Evolutionary conservation across 2,888 invertebrate genomes (phyloP), one percentile per base, ranked within the genome.

Genomic region (Patella pellucida): DNA sequence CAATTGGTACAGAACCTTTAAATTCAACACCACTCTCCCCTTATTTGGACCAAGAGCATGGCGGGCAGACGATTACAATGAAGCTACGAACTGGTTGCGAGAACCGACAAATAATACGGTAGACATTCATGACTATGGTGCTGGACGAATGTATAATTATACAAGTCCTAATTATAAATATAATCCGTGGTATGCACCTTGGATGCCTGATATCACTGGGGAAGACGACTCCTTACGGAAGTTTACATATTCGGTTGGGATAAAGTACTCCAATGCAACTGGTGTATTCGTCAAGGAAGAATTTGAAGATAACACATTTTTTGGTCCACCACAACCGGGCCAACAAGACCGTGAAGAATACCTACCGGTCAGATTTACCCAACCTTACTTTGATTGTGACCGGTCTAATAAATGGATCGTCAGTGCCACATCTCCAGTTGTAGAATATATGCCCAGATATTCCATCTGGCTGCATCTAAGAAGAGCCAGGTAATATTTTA

Each of bases 311-410:
- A 84, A 83, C 56, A 83, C 84, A 7, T 90, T 91, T 79, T 91
- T 90, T 78, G 91, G 91, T 1, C 91, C 91, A 0, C 90, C 90
- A 0, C 89, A 89, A 19, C 90, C 91, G 1, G 89, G 90, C 16
- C 88, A 89, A 74, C 81, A 83, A 50, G 89, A 89, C 27, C 77
- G 69, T 2, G 85, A 85, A 31, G 76, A 79, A 14, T 79, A 79
- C 2, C 97, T 98, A 1, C 98, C 98, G 16, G 96, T 99, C 0
- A 95, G 96, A 90, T 98, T 96, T 95, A 97, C 97, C 0, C 93
- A 95, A 76, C 98, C 98, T 0, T 99, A 98, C 90, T 99, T 96
- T 90, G 98, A 99, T 92, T 99, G 98, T 90, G 96, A 96, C 7
- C 93, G 97, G 80, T 95, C 97, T 0, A 97, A 98, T 91, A 95